Evolutionary conservation across 2,888 invertebrate genomes (phyloP).

Genomic region (Phlogophora meticulosa): DNA sequence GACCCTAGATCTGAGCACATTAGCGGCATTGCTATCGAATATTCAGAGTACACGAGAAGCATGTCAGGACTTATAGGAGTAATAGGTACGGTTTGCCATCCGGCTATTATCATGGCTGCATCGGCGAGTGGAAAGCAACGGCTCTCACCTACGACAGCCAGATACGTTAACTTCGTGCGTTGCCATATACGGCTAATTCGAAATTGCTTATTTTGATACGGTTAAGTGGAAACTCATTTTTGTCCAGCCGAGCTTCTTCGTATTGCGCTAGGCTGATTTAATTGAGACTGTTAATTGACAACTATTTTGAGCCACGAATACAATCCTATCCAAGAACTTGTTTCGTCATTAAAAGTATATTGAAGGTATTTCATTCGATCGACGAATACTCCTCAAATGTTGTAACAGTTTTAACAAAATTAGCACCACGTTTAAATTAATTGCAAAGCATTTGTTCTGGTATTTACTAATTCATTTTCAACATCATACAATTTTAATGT

Average conservation of each 20-base stretch:
- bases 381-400: slow-evolving; percentile 4
- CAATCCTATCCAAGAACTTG: not conserved
- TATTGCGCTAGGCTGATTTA: slow-evolving; percentile 7
- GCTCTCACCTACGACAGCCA: slow-evolving; percentile 51
- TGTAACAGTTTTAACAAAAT: slow-evolving; percentile 21
- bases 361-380: not conserved
- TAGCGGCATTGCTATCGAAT: slow-evolving; percentile 46
- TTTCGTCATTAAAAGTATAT: not conserved
- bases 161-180: slow-evolving; percentile 62
- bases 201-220: slow-evolving; percentile 59
- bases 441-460: slow-evolving; percentile 36
- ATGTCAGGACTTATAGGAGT: slow-evolving; percentile 52
- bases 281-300: not conserved
- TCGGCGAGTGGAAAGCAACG: slow-evolving; percentile 64
- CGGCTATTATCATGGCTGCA: slow-evolving; percentile 59
- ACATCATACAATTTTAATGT: slow-evolving; percentile 22
- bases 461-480: slow-evolving; percentile 41
- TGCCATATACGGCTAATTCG: slow-evolving; percentile 61
- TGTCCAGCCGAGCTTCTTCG: slow-evolving; percentile 17
- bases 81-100: slow-evolving; percentile 53
- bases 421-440: slow-evolving; percentile 25
- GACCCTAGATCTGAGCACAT: slow-evolving; percentile 52
- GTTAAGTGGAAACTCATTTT: slow-evolving; percentile 49
- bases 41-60: slow-evolving; percentile 29
- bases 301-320: not conserved